Conservation (phyloP, 2,888 invertebrate species). For the Coremacera marginata region DNA sequence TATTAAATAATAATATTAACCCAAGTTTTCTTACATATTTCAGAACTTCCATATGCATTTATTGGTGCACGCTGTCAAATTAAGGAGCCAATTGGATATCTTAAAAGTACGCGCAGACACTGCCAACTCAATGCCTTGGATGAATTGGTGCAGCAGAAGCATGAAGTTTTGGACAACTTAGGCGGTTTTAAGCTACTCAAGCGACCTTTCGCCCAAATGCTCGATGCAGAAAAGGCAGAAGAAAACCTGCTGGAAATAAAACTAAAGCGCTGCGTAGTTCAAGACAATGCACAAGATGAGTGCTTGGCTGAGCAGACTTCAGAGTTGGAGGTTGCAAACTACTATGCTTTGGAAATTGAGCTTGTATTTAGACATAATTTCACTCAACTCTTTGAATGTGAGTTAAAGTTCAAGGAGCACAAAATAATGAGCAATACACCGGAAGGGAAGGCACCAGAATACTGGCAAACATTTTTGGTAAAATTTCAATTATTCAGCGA, state of each 20-base stretch:
- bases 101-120: conserved; percentile 50
- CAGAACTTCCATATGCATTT: conserved; percentile 60
- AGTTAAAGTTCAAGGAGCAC: background rate
- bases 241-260: conserved; percentile 3
- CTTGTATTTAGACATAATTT: conserved; percentile 21
- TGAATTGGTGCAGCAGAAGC: conserved; percentile 49
- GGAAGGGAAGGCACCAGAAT: background rate
- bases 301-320: background rate
- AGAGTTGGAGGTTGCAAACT: conserved; percentile 4
- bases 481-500: background rate
- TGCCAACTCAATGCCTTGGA: conserved; percentile 51
- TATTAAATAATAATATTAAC: too few relatives aligned
- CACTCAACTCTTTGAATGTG: conserved; percentile 3
- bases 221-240: background rate
- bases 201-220: conserved; percentile 45
- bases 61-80: conserved; percentile 58
- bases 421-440: background rate
- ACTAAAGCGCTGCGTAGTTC: background rate
- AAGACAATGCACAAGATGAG: background rate
- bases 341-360: conserved; percentile 37
- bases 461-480: conserved; percentile 21
- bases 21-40: background rate
- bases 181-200: conserved; percentile 47
- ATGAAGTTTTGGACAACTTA: conserved; percentile 49
- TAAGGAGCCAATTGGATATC: conserved; percentile 57